Conservation (phyloP, 2,113 vertebrate genomes). For the Herpailurus yagouaroundi region DNA sequence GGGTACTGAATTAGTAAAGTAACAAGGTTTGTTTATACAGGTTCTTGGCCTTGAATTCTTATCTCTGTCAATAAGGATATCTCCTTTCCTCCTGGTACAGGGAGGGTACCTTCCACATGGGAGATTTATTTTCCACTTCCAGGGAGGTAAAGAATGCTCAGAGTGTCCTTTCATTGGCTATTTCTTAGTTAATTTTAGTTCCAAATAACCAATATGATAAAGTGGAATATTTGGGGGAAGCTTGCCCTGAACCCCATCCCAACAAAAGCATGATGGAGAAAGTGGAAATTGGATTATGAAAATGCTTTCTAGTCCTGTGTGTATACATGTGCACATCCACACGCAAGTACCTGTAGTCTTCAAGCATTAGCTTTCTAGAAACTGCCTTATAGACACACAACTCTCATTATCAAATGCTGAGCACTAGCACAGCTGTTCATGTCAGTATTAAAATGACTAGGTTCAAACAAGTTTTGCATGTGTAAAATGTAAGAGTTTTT, state of each 20-base stretch:
- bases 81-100: neutral
- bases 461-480: neutral
- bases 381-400: neutral
- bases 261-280: neutral
- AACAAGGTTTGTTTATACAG: neutral
- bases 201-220: neutral
- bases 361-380: neutral
- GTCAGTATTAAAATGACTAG: slow-evolving; percentile 38
- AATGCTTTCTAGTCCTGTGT: neutral
- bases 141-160: neutral
- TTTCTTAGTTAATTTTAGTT: neutral
- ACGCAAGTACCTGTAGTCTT: neutral
- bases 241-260: neutral
- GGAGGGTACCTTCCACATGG: neutral
- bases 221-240: neutral
- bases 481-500: neutral
- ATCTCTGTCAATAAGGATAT: neutral
- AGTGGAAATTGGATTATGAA: neutral
- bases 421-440: neutral
- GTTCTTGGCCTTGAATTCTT: neutral
- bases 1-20: neutral
- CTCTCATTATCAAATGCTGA: slow-evolving; percentile 20
- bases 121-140: neutral
- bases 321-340: neutral
- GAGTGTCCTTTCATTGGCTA: neutral